These are phyloP conservation scores for Melanotaenia pygmaea DNA, from an alignment of 2,797 vertebrate genomes.

Conservation along the genomic window DNA sequence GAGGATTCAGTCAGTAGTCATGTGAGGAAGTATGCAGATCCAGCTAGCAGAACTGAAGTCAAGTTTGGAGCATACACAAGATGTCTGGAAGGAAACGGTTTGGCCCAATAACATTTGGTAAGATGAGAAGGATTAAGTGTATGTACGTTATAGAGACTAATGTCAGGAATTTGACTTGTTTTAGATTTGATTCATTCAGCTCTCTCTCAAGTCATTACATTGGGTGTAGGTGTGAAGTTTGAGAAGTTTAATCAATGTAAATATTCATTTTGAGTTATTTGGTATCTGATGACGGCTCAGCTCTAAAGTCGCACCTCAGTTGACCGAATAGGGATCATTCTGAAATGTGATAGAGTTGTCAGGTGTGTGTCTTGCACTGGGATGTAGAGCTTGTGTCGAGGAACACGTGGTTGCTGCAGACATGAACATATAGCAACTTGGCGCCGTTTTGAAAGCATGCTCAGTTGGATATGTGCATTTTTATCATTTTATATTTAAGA, in stretches of 20 bases:
- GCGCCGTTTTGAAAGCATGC: background rate
- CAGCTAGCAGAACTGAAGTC: conserved; percentile 59
- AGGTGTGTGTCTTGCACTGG: conserved; percentile 11
- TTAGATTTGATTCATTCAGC: background rate
- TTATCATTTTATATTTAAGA: background rate
- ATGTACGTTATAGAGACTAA: conserved; percentile 10
- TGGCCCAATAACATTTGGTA: conserved; percentile 58
- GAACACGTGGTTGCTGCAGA: conserved; percentile 19
- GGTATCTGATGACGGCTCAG: background rate
- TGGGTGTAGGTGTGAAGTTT: conserved; percentile 5
- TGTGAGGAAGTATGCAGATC: conserved; percentile 70
- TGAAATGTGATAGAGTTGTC: background rate
- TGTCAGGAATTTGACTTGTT: conserved; percentile 5
- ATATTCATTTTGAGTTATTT: conserved; percentile 5
- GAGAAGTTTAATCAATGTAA: conserved; percentile 1
- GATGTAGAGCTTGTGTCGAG: conserved; percentile 3
- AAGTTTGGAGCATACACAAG: conserved; percentile 45
- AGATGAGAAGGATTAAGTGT: conserved; percentile 26
- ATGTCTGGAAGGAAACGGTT: conserved; percentile 65
- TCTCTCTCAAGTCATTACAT: background rate
- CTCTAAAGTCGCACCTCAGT: background rate
- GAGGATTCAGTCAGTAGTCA: conserved; percentile 77
- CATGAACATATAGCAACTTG: background rate
- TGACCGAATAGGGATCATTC: conserved; percentile 2
- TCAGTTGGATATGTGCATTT: background rate